Base-by-base conservation (phyloP, 64 coral and sea anemone species). In the Catalaphyllia jardinei region DNA sequence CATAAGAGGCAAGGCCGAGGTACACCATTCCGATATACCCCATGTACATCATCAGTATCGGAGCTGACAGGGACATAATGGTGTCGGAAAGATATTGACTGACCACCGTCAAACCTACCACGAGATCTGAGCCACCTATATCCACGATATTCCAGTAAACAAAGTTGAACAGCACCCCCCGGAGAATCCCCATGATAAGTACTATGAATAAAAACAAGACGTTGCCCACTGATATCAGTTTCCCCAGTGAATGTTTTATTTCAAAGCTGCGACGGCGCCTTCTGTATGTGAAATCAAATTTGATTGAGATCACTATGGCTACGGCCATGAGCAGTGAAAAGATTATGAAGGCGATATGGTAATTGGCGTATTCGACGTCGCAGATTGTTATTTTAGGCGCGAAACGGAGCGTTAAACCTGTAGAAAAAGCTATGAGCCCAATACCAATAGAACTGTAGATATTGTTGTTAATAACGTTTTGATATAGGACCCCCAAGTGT, bases 11-110 rank as follows among this genome's bases (percentile, higher is more conserved):
- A n/a, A 97, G 83, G 14, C 95, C 95, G 15, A 87, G 77, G 60
- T 83, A 97, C 15, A 97, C 73, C 95, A 97, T 97, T 0, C 95
- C 95, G 65, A 97, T 82, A 72, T 93, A 97, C 20, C 95, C 95
- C 29, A 93, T 18, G 77, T 87, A 97, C 13, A 52, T 88, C 95
- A 97, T 97, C 11, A 97, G 29, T 42, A 93, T 85, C 11, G 92
- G 95, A 10, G 91, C 77, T 9, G 95, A 93, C 42, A 97, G 72
- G 4, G 76, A 79, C 95, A 97, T 88, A 19, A 97, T 86, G 31
- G 92, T 87, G 52, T 97, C 95, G 8, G 95, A 97, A n/a, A 97
- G 77, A 73, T 97, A 91, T 50, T 97, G 95, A 75, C 92, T 87
- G 13, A 94, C 92, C 3, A 97, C 95, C 20, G 95, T 97, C 10